Percentiles rank a stretch among this genome's conserved stretches.
These are phyloP conservation scores for Lasioglossum morio DNA, from an alignment of 2,888 invertebrate species.

Conservation along the genomic window DNA sequence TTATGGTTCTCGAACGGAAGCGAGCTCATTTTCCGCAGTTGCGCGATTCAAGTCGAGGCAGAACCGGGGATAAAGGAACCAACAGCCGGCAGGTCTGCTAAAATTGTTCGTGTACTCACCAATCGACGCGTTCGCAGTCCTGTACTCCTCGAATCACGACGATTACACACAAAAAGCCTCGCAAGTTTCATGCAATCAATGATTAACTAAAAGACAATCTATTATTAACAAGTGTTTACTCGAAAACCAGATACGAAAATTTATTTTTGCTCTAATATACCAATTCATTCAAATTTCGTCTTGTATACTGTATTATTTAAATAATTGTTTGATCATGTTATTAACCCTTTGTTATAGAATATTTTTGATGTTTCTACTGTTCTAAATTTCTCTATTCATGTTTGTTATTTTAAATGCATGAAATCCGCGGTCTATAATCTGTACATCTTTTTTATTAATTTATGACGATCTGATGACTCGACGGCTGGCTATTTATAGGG, in stretches of 20 bases:
- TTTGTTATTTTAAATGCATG: not conserved
- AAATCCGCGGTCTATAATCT: not conserved
- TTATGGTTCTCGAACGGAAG: conserved; percentile 35
- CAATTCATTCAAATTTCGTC: no score
- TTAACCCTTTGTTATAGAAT: no score
- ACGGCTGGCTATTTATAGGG: not conserved
- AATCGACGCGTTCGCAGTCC: not conserved
- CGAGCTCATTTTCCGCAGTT: conserved; percentile 21
- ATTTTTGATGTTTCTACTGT: no score
- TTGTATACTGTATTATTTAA: no score
- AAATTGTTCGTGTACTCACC: conserved; percentile 5
- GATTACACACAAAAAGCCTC: not conserved
- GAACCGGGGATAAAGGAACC: conserved; percentile 21
- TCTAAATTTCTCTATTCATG: no score
- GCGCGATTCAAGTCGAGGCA: conserved; percentile 13
- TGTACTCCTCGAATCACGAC: not conserved
- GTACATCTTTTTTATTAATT: not conserved
- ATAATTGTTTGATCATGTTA: no score
- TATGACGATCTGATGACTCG: not conserved
- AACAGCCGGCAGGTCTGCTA: conserved; percentile 8
- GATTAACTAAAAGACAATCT: not conserved
- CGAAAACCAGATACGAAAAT: not conserved
- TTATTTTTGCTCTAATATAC: not conserved
- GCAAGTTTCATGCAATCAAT: not conserved
- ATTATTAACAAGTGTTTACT: not conserved